Base-by-base conservation (phyloP, 1,140 invertebrate genomes). In the Alviniconcha marisindica region DNA sequence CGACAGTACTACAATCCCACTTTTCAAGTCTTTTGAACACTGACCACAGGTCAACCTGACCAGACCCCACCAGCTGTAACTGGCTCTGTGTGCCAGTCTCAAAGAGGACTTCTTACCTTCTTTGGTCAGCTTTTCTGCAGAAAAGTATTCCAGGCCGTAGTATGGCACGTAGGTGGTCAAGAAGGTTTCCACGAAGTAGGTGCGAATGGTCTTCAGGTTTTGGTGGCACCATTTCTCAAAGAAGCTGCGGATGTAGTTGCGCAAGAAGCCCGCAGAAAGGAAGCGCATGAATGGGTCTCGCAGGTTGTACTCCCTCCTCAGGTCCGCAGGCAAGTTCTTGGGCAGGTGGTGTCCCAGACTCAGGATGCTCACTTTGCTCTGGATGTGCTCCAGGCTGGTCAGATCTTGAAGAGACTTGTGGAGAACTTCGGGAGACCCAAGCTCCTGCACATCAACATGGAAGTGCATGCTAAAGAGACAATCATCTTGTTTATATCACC, bases 241-340 rank as follows among this genome's bases (percentile, higher is more conserved):
- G 44, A 76, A 76, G 18, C 33, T 18, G 2, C n/a, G 2, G 7
- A 76, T 31, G n/a, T 54, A 48, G n/a, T 48, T 54, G 42, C 31
- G 42, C 73, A 76, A 5, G n/a, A 31, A 31, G 42, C 44, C 4
- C 10, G 7, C 5, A 12, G 44, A 51, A n/a, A 76, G n/a, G 10
- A 10, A 76, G 18, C 44, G 73, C 42, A 76, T 2, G 5, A 76
- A 28, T 12, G 0, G 36, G 73, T 76, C 73, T 14, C 15, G 14
- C 21, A 76, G 24, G 73, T 76, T 76, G 73, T 51, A 76, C 42
- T 76, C 73, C 51, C 18, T n/a, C 24, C 24, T 10, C 44, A 76
- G 73, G 21, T 48, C 73, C 3, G 40, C 12, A 3, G 42, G 7
- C 73, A 76, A 28, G 7, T 28, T 48, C 42, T 76, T 40, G 3